phyloP scores from a whole-genome alignment of 2,888 invertebrate species.

The Antheraea assamensis region DNA sequence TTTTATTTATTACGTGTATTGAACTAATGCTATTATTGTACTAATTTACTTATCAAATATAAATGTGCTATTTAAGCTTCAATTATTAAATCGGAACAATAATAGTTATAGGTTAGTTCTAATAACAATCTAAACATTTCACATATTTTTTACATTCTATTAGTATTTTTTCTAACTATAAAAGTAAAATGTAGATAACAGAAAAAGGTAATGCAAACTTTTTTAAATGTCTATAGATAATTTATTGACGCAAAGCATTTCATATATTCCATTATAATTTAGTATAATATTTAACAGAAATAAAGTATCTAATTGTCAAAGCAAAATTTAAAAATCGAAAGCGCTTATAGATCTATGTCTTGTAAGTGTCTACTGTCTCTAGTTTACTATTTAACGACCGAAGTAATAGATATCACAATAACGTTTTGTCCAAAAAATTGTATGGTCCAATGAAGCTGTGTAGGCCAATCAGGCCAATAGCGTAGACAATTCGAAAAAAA shows the following conservation, averaged over 20 bases:
- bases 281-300: background rate
- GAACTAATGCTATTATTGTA: constrained; percentile 54
- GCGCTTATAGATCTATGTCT: background rate
- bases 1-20: constrained; percentile 20
- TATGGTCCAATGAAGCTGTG: too few relatives aligned
- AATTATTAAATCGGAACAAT: constrained; percentile 25
- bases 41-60: constrained; percentile 50
- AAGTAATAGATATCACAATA: background rate
- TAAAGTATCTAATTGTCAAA: background rate
- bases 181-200: background rate
- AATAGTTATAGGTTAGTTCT: constrained; percentile 31
- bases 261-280: background rate
- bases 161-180: background rate
- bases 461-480: too few relatives aligned
- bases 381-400: background rate
- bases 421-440: too few relatives aligned
- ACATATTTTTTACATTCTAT: constrained; percentile 28
- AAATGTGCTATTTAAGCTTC: constrained; percentile 30
- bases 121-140: constrained; percentile 54
- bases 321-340: background rate
- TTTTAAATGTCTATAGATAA: background rate
- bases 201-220: background rate
- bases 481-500: too few relatives aligned
- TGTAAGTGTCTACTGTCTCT: background rate
- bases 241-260: background rate